These are phyloP conservation scores for Euspilapteryx auroguttella DNA, from an alignment of 2,888 invertebrate species.

Conservation along the genomic window DNA sequence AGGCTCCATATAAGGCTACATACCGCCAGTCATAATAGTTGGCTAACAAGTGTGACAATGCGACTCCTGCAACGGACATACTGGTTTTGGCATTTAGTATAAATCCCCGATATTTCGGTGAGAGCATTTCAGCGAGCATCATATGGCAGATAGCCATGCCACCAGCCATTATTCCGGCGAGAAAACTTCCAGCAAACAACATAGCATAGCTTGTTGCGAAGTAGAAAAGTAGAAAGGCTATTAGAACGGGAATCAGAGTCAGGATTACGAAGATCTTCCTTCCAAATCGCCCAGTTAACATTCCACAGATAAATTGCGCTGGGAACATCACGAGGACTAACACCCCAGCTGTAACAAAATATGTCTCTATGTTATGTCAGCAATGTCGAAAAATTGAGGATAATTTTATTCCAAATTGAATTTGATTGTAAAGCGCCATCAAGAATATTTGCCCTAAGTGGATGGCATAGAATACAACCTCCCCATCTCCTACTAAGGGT, in stretches of 20 bases:
- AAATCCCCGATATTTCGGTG: not conserved
- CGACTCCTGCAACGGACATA: not conserved
- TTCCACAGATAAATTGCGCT: not conserved
- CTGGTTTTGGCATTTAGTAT: not conserved
- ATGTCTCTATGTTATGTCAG: too few relatives aligned
- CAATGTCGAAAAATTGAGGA: too few relatives aligned
- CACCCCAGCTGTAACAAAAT: too few relatives aligned
- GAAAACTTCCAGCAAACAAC: not conserved
- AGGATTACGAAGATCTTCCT: not conserved
- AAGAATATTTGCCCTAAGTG: too few relatives aligned
- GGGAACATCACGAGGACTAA: conserved; percentile 1
- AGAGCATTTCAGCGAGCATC: not conserved
- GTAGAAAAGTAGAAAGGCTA: not conserved
- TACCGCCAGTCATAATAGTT: not conserved
- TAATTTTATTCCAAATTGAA: too few relatives aligned
- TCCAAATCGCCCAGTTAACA: not conserved
- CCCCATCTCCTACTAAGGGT: too few relatives aligned
- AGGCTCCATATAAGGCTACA: not conserved
- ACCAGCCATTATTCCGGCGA: not conserved
- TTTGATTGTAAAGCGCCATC: too few relatives aligned
- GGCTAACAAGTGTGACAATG: not conserved
- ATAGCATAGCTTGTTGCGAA: not conserved
- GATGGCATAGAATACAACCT: too few relatives aligned
- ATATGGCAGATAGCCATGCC: not conserved
- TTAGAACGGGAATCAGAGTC: not conserved